Conservation (phyloP, 2,888 invertebrate species). For the Ornithoptera priamus region DNA sequence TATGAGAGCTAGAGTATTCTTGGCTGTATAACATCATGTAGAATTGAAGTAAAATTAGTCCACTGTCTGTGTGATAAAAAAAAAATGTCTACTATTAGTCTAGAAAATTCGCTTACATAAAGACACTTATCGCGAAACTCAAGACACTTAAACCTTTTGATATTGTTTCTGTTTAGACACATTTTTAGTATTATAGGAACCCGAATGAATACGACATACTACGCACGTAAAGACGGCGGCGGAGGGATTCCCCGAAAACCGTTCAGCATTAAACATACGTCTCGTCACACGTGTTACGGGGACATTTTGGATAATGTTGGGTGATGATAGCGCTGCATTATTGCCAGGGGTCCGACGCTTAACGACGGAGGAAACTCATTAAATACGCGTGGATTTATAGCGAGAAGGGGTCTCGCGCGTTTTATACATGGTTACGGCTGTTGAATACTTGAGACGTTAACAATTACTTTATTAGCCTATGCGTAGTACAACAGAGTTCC, state of each 20-base stretch:
- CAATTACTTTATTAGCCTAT: conserved; percentile 21
- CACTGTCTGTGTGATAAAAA: no score
- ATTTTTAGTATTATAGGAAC: no score
- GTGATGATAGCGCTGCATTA: conserved; percentile 70
- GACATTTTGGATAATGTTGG: conserved; percentile 58
- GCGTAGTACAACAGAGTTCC: not conserved
- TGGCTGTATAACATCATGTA: no score
- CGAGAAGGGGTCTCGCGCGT: conserved; percentile 49
- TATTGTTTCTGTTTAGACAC: no score
- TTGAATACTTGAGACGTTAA: conserved; percentile 28
- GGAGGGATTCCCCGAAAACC: conserved; percentile 26
- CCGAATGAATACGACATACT: not conserved
- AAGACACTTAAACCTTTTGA: no score
- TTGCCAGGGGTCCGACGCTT: conserved; percentile 61
- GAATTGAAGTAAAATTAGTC: no score
- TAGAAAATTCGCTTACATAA: no score
- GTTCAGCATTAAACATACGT: conserved; percentile 30
- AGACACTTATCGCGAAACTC: no score
- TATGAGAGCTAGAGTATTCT: no score
- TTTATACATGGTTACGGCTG: conserved; percentile 24
- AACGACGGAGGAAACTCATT: conserved; percentile 74
- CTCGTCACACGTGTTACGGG: conserved; percentile 55
- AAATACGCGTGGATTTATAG: conserved; percentile 71
- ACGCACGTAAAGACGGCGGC: not conserved
- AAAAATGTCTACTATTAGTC: no score